Evolutionary conservation across 2,113 vertebrate genomes (phyloP).

Genomic region (Canis aureus): DNA sequence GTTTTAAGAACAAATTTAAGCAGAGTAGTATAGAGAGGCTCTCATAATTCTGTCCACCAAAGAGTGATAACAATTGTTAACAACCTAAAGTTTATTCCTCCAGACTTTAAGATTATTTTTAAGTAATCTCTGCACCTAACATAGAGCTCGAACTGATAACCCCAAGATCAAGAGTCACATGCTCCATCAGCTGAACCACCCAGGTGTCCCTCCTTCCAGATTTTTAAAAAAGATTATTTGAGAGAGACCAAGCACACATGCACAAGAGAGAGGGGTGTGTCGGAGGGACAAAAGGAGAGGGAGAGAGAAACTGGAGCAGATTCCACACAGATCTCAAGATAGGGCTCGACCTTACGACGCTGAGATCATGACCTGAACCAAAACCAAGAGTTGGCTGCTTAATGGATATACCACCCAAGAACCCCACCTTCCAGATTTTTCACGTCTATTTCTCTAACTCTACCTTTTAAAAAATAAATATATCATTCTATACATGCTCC

Average conservation of each 20-base stretch:
- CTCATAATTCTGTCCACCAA: neutral
- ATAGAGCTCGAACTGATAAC: neutral
- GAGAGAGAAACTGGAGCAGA: no score
- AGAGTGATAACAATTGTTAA: slow-evolving; percentile 2
- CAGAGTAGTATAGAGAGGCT: neutral
- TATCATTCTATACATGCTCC: neutral
- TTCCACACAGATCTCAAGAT: no score
- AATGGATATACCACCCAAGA: no score
- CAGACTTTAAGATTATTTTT: neutral
- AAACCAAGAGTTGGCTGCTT: no score
- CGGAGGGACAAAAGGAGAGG: no score
- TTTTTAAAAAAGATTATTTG: no score
- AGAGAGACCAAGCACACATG: no score
- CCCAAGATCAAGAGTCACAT: neutral
- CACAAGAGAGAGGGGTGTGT: no score
- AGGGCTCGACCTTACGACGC: no score
- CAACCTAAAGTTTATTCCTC: neutral
- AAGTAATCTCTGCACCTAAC: neutral
- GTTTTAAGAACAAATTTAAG: slow-evolving; percentile 42
- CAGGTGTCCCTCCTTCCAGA: neutral
- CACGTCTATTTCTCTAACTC: neutral
- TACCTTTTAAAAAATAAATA: slow-evolving; percentile 39
- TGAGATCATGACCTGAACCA: no score
- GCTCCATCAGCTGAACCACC: neutral
- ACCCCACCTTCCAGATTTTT: neutral